phyloP scores from a whole-genome alignment of 2,888 invertebrate species.

The Perizoma affinitatum region DNA sequence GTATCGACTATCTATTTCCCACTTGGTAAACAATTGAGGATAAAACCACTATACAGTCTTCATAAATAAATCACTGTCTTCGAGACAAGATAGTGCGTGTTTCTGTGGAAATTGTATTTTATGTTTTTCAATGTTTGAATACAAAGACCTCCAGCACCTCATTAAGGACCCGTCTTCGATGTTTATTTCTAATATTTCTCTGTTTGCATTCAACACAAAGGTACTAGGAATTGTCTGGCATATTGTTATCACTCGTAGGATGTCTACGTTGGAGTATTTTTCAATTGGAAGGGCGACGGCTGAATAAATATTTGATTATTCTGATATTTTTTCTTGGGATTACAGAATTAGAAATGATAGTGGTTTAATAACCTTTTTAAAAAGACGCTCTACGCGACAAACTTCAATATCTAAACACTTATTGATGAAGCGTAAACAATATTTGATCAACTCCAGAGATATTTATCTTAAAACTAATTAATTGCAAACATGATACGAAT shows the following conservation, averaged over 20 bases:
- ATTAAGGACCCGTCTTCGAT: slow-evolving; percentile 29
- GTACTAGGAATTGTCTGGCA: slow-evolving; percentile 26
- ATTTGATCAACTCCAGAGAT: slow-evolving; percentile 6
- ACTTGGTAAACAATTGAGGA: neutral
- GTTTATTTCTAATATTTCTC: slow-evolving; percentile 16
- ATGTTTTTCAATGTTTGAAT: slow-evolving; percentile 62
- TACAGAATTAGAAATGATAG: neutral
- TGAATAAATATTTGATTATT: slow-evolving; percentile 9
- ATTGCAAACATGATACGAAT: slow-evolving; percentile 22
- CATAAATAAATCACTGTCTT: slow-evolving; percentile 74
- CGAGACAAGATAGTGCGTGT: slow-evolving; percentile 74
- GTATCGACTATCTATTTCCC: too few relatives aligned
- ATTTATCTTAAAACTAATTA: slow-evolving; percentile 31
- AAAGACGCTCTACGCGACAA: neutral
- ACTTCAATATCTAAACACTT: neutral
- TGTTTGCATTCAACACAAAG: slow-evolving; percentile 15
- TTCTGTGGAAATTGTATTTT: slow-evolving; percentile 71
- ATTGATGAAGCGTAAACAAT: neutral
- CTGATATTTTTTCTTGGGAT: neutral
- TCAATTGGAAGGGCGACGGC: slow-evolving; percentile 16
- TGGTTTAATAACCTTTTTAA: neutral
- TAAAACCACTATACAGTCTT: slow-evolving; percentile 49
- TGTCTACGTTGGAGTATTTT: slow-evolving; percentile 21
- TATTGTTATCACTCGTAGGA: slow-evolving; percentile 21
- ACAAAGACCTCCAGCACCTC: slow-evolving; percentile 34